Percentiles rank a stretch among this genome's conserved stretches.
Conservation (phyloP, 2,797 vertebrate species). For the Buphagus erythrorhynchus region DNA sequence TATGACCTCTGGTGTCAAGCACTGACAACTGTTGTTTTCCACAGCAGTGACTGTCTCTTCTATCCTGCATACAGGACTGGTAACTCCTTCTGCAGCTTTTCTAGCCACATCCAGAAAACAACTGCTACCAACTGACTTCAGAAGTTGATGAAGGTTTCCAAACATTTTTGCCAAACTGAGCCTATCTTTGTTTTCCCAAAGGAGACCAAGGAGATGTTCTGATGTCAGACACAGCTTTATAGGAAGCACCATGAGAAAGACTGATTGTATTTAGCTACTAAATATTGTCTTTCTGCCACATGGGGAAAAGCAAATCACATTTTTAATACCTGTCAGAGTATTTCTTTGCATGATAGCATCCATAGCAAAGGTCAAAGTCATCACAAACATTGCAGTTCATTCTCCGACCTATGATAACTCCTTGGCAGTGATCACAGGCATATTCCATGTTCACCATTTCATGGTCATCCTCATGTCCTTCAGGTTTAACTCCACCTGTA, state of each 20-base stretch:
- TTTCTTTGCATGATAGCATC: constrained; percentile 96
- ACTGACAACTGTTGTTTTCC: not conserved
- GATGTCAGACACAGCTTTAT: not conserved
- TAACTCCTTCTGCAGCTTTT: not conserved
- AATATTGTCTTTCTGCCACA: not conserved
- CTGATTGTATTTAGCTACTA: not conserved
- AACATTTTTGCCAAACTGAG: not conserved
- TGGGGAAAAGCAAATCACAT: not conserved
- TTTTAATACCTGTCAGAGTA: constrained; percentile 90
- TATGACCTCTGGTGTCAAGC: not conserved
- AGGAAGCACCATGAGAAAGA: not conserved
- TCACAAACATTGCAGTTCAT: constrained; percentile 96
- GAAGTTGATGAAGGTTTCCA: not conserved
- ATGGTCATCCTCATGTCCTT: constrained; percentile 96
- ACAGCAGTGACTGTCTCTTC: not conserved
- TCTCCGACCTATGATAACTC: constrained; percentile 94
- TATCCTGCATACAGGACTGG: not conserved
- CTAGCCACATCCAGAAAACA: not conserved
- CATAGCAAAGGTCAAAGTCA: constrained; percentile 97
- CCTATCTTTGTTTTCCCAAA: not conserved
- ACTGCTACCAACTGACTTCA: not conserved
- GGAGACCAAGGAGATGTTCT: not conserved
- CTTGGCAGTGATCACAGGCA: constrained; percentile 94
- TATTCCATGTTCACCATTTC: constrained; percentile 99
- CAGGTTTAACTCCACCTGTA: constrained; percentile 94